These are phyloP conservation scores for Tenualosa thibaudeaui DNA, from an alignment of 2,797 vertebrate genomes.

Conservation along the genomic window DNA sequence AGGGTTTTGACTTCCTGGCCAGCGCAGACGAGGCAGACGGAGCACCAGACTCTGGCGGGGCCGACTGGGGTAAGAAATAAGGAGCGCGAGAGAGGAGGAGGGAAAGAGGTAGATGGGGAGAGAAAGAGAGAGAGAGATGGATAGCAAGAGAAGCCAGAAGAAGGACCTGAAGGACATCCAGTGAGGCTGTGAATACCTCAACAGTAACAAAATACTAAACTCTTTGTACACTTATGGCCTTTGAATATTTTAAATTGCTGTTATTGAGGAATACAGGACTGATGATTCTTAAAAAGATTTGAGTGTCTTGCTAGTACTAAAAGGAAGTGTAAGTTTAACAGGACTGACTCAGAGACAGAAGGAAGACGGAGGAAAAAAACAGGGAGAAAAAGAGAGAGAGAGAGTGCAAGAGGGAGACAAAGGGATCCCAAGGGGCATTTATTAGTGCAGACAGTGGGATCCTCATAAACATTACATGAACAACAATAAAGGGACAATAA, in stretches of 20 bases:
- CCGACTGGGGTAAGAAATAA: slow-evolving; percentile 95
- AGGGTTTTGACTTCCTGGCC: slow-evolving; percentile 96
- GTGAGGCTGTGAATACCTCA: no score
- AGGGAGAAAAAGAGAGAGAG: not conserved
- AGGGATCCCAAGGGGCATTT: no score
- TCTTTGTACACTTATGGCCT: no score
- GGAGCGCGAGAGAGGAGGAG: not conserved
- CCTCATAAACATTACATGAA: no score
- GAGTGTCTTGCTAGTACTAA: no score
- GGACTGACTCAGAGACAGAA: not conserved
- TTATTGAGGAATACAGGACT: no score
- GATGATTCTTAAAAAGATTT: no score
- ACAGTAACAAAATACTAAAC: no score
- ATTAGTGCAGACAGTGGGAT: no score
- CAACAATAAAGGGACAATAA: no score
- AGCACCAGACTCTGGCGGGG: slow-evolving; percentile 84
- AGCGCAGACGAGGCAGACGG: slow-evolving; percentile 90
- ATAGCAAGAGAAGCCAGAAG: not conserved
- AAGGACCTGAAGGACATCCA: no score
- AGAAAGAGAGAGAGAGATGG: not conserved
- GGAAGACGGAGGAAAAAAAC: not conserved
- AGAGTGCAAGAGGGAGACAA: not conserved
- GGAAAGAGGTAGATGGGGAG: not conserved
- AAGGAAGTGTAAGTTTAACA: not conserved
- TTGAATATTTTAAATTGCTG: no score